Evolutionary conservation across 2,113 vertebrate species (phyloP).

Genomic region (Microcebus griseorufus): DNA sequence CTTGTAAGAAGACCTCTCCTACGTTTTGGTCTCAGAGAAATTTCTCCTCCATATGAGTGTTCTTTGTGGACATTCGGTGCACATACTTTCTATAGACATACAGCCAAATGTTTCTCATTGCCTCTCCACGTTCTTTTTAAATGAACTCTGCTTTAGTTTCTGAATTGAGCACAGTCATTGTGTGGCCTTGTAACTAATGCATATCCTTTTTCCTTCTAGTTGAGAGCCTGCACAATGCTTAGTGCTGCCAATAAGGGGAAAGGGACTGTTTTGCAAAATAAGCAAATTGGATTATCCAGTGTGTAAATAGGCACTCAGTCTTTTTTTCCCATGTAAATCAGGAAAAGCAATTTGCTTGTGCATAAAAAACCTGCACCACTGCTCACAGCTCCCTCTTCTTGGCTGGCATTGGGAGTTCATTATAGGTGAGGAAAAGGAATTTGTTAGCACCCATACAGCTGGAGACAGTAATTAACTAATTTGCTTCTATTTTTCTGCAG

Average conservation of each 20-base stretch:
- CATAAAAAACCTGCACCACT: background rate
- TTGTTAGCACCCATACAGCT: constrained; percentile 40
- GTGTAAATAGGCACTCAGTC: constrained; percentile 66
- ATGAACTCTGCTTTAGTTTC: background rate
- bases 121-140: constrained; percentile 1
- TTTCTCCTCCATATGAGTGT: background rate
- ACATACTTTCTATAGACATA: background rate
- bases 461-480: constrained; percentile 69
- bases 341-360: constrained; percentile 72
- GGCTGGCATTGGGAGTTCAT: constrained; percentile 61
- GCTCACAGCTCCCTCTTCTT: background rate
- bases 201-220: background rate
- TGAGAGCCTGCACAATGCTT: constrained; percentile 22
- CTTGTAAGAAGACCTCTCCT: background rate
- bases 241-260: constrained; percentile 52
- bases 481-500: constrained; percentile 61
- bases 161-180: background rate
- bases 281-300: constrained; percentile 66
- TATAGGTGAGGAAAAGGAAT: constrained; percentile 63
- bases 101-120: background rate
- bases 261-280: constrained; percentile 71
- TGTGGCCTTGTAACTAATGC: constrained; percentile 29
- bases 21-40: background rate
- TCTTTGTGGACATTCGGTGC: background rate
- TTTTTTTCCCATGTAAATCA: constrained; percentile 73